Conservation (phyloP, 1,140 invertebrate genomes). For the Venturia canescens region DNA sequence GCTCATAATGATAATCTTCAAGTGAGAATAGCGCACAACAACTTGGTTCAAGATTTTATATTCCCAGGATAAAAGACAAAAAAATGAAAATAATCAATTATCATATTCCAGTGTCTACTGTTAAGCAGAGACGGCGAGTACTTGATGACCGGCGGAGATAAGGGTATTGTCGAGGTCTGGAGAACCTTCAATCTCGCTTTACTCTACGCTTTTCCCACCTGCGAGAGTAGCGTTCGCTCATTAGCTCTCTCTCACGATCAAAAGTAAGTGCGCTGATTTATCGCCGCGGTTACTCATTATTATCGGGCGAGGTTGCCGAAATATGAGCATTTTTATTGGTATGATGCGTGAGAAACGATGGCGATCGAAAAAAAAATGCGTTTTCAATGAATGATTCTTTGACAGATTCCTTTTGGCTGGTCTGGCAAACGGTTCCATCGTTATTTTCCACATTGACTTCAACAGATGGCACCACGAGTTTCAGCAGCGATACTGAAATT, state of each 20-base stretch:
- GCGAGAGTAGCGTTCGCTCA: slow-evolving; percentile 94
- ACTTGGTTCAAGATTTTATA: too few species aligned
- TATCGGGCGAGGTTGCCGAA: not conserved
- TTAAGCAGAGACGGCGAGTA: slow-evolving; percentile 99
- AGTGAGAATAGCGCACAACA: slow-evolving; percentile 82
- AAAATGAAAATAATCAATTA: slow-evolving; percentile 28
- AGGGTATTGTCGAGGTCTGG: slow-evolving; percentile 98
- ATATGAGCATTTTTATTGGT: too few species aligned
- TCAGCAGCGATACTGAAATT: slow-evolving; percentile 90
- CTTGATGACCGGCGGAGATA: slow-evolving; percentile 96
- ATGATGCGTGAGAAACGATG: too few species aligned
- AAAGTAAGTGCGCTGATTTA: slow-evolving; percentile 83
- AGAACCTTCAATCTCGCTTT: slow-evolving; percentile 97
- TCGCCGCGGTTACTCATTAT: not conserved
- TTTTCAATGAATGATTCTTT: slow-evolving; percentile 56
- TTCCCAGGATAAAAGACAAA: too few species aligned
- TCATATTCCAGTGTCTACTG: slow-evolving; percentile 86
- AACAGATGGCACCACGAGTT: slow-evolving; percentile 99
- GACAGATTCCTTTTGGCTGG: slow-evolving; percentile 96
- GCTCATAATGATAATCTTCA: slow-evolving; percentile 97
- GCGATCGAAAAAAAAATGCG: not conserved
- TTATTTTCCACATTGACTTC: slow-evolving; percentile 99
- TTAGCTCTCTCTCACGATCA: slow-evolving; percentile 97
- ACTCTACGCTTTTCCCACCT: slow-evolving; percentile 97
- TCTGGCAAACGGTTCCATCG: slow-evolving; percentile 96